phyloP scores from a whole-genome alignment of 2,113 vertebrate genomes.

The Podiceps cristatus region DNA sequence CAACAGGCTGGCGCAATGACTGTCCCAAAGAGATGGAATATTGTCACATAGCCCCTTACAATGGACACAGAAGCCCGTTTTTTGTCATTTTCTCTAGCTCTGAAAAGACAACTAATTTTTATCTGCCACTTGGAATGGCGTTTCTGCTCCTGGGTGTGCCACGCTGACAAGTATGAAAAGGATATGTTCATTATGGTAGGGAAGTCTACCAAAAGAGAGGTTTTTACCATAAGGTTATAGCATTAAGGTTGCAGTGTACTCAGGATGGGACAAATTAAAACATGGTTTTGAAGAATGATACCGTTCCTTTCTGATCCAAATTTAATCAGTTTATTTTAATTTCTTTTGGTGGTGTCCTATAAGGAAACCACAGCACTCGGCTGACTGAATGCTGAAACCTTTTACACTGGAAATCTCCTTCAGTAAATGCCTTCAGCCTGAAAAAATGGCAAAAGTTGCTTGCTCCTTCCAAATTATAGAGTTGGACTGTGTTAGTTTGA shows the following conservation, averaged over 20 bases:
- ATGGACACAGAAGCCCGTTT: background rate
- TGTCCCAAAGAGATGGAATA: background rate
- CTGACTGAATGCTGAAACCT: background rate
- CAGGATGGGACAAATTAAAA: background rate
- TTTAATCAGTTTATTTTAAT: slow-evolving; percentile 1
- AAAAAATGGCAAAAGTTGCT: background rate
- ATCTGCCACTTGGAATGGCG: background rate
- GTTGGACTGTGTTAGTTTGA: background rate
- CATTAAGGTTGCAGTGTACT: background rate
- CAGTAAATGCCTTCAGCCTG: background rate
- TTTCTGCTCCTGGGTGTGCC: background rate
- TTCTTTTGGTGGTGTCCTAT: background rate
- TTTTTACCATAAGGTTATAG: background rate
- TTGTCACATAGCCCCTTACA: background rate
- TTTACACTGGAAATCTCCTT: background rate
- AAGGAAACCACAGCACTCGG: background rate
- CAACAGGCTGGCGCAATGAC: background rate
- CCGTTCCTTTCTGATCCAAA: background rate
- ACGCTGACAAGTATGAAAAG: background rate
- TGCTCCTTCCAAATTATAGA: background rate
- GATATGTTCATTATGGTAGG: background rate
- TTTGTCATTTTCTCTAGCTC: background rate
- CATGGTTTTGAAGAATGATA: background rate
- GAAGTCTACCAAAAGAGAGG: background rate
- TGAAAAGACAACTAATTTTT: background rate